Percentiles rank a stretch among this genome's conserved stretches.
Conservation (phyloP, 2,888 invertebrate genomes). For the Stratiomys singularior region DNA sequence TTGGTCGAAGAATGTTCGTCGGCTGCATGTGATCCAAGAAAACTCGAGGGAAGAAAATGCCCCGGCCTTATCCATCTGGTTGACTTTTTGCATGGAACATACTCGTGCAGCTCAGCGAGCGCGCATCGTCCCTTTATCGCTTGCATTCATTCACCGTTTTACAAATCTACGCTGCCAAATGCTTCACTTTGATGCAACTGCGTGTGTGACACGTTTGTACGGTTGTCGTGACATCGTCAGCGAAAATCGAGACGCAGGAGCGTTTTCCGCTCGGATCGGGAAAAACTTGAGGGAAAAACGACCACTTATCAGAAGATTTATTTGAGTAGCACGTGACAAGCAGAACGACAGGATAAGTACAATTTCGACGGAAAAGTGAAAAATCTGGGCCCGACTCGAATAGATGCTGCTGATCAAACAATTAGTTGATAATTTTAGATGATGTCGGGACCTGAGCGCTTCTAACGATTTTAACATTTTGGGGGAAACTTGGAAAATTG, state of each 20-base stretch:
- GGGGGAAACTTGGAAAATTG: slow-evolving; percentile 9
- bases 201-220: slow-evolving; percentile 29
- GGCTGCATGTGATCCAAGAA: neutral
- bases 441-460: neutral
- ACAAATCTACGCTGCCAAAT: slow-evolving; percentile 30
- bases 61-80: slow-evolving; percentile 39
- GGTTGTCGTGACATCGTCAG: neutral
- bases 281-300: slow-evolving; percentile 5
- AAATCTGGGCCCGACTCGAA: neutral
- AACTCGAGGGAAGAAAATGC: neutral
- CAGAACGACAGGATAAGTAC: slow-evolving; percentile 35
- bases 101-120: too few species aligned
- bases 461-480: slow-evolving; percentile 21
- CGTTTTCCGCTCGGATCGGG: neutral
- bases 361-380: slow-evolving; percentile 13
- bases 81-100: slow-evolving; percentile 1
- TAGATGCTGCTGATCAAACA: slow-evolving; percentile 28
- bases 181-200: slow-evolving; percentile 37
- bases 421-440: slow-evolving; percentile 44
- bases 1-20: slow-evolving; percentile 29
- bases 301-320: slow-evolving; percentile 37
- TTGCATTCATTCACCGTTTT: slow-evolving; percentile 18
- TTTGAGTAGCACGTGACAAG: slow-evolving; percentile 42
- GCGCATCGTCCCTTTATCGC: too few species aligned
- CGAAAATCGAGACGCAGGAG: slow-evolving; percentile 15